A percentile compares a stretch with the other conserved stretches of the same genome.
Conservation (phyloP, 2,797 vertebrate species). For the Meda fulgida region DNA sequence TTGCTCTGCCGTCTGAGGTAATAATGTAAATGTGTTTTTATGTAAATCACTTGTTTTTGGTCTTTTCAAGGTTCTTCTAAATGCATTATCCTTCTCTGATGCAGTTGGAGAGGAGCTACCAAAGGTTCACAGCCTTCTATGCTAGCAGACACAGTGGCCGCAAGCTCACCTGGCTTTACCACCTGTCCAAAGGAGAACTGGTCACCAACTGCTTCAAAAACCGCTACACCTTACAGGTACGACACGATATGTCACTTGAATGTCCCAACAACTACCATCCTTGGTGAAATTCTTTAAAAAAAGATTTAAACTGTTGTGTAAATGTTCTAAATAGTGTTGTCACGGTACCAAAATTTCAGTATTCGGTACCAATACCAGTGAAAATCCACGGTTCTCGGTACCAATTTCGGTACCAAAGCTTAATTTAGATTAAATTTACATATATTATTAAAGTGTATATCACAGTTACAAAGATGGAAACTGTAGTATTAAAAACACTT, state of each 20-base stretch:
- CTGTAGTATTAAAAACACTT: too few species aligned
- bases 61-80: background rate
- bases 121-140: conserved; percentile 91
- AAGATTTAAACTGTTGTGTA: background rate
- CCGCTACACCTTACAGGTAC: conserved; percentile 88
- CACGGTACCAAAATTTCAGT: too few species aligned
- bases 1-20: conserved; percentile 96
- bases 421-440: too few species aligned
- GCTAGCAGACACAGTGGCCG: conserved; percentile 89
- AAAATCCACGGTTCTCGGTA: too few species aligned
- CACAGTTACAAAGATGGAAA: too few species aligned
- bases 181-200: conserved; percentile 88
- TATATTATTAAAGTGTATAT: too few species aligned
- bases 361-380: too few species aligned
- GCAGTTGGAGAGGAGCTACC: conserved; percentile 88
- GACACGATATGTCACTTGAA: background rate
- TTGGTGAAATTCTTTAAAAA: background rate
- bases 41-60: background rate
- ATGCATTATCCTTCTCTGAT: background rate
- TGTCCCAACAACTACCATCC: background rate
- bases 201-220: conserved; percentile 93
- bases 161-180: conserved; percentile 88
- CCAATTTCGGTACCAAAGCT: too few species aligned
- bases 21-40: conserved; percentile 35
- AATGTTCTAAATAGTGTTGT: background rate